Percentiles rank a stretch among this genome's conserved stretches.
phyloP scores from a whole-genome alignment of 1,140 invertebrate genomes.

The Ceratitis capitata region DNA sequence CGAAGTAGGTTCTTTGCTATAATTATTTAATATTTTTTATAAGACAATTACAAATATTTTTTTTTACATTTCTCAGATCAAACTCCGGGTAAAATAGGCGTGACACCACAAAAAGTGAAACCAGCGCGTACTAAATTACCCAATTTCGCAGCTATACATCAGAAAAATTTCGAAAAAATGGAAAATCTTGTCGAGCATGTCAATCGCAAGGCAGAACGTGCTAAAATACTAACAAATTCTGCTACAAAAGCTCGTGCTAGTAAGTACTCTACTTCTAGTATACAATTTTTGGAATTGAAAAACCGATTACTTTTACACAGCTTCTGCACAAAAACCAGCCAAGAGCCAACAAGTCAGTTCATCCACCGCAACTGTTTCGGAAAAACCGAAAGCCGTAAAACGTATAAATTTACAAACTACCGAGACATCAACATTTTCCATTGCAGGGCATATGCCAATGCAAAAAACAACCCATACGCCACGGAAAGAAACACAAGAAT shows the following conservation, averaged over 20 bases:
- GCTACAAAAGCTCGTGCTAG: conserved; percentile 43
- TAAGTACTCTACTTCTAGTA: conserved; percentile 6
- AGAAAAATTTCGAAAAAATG: conserved; percentile 72
- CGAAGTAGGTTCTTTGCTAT: not conserved
- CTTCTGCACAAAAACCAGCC: conserved; percentile 46
- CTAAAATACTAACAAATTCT: conserved; percentile 61
- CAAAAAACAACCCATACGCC: not conserved
- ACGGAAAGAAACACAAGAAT: not conserved
- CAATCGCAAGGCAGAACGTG: conserved; percentile 67
- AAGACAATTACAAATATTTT: not conserved
- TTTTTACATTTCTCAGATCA: not conserved
- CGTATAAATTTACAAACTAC: conserved; percentile 5
- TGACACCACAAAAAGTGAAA: conserved; percentile 38
- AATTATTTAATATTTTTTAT: not conserved
- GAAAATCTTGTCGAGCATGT: conserved; percentile 72
- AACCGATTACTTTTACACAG: not conserved
- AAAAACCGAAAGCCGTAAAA: conserved; percentile 38
- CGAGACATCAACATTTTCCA: not conserved
- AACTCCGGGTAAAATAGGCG: conserved; percentile 44
- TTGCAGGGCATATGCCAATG: not conserved
- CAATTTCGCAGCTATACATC: conserved; percentile 73
- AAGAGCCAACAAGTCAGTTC: not conserved
- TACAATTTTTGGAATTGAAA: not conserved
- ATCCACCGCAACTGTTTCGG: not conserved
- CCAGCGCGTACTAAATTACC: conserved; percentile 68